Conservation (phyloP, 2,888 invertebrate genomes). For the Pristionchus entomophagus region DNA sequence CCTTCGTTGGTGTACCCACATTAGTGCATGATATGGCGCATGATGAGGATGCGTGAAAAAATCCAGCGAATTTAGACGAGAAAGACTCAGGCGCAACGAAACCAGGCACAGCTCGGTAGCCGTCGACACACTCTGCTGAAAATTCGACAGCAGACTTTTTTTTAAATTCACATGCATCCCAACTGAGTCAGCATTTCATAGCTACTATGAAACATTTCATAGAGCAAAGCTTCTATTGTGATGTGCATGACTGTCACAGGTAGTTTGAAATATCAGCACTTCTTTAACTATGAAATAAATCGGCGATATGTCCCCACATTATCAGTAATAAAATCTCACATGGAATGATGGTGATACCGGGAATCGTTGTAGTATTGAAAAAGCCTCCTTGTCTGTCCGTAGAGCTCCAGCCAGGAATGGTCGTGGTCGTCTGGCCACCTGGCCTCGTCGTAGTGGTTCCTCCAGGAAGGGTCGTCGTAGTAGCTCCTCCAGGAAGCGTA, state of each 20-base stretch:
- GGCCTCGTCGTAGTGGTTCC: background rate
- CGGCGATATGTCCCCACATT: too few species aligned
- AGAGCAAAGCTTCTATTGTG: too few species aligned
- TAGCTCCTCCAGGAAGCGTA: background rate
- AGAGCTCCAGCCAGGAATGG: background rate
- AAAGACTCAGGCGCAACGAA: background rate
- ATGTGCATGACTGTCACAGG: too few species aligned
- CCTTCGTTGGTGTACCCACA: too few species aligned
- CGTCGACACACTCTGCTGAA: background rate
- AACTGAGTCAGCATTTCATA: too few species aligned
- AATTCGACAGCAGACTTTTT: background rate
- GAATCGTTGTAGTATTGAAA: background rate
- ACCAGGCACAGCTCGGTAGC: background rate
- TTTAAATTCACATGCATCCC: too few species aligned
- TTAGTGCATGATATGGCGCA: constrained; percentile 10
- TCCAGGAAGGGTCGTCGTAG: background rate
- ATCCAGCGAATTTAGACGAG: background rate
- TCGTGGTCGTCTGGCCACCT: background rate
- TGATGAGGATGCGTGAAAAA: background rate
- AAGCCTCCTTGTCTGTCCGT: background rate
- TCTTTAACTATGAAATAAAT: too few species aligned
- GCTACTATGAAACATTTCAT: too few species aligned
- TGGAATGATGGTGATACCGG: background rate
- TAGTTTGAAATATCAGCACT: too few species aligned
- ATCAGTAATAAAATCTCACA: background rate